Evolutionary conservation across 2,888 invertebrate species (phyloP), one percentile per base, ranked within the genome.

Genomic region (Tachina fera): DNA sequence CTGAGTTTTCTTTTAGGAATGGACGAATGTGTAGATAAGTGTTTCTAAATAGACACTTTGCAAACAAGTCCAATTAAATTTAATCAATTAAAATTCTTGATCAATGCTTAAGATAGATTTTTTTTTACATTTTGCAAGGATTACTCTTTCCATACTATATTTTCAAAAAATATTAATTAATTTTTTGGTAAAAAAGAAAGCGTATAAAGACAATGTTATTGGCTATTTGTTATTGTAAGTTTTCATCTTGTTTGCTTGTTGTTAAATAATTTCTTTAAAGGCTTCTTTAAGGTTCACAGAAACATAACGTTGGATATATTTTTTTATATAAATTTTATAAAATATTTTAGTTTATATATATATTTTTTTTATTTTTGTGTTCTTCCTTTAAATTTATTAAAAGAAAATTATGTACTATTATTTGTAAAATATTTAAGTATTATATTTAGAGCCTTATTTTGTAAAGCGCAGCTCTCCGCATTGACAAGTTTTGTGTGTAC

Each of bases 261-360:
- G 78, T 87, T 19, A 47, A 67, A 47, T 43, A 5, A 70, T 83
- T 71, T 83, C 53, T 60, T 76, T 51, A 74, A 86, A 87, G 86
- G 87, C 86, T 86, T 87, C 84, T 87, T 87, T 86, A 82, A 82
- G 87, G 86, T 87, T 87, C 70, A 86, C 87, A 86, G 86, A 86
- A 87, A 87, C 86, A 86, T 83, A 87, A 86, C 86, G 65, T 81
- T 85, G 77, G 71, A 75, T 83, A 80, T 80, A 76, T 76, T 60
- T 71, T 76, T 71, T 74, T 65, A 72, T 86, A 79, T 80, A 75
- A 53, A 67, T 81, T 83, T 75, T 83, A 80, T 72, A 87, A 83
- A 83, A 86, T 84, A 84, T 84, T 86, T 80, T 81, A 80, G 71
- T 86, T 81, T 86, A 71, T 84, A 83, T 72, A 56, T 76, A 78